Base-by-base conservation (phyloP, 2,113 vertebrate species). In the Capreolus pygargus region DNA sequence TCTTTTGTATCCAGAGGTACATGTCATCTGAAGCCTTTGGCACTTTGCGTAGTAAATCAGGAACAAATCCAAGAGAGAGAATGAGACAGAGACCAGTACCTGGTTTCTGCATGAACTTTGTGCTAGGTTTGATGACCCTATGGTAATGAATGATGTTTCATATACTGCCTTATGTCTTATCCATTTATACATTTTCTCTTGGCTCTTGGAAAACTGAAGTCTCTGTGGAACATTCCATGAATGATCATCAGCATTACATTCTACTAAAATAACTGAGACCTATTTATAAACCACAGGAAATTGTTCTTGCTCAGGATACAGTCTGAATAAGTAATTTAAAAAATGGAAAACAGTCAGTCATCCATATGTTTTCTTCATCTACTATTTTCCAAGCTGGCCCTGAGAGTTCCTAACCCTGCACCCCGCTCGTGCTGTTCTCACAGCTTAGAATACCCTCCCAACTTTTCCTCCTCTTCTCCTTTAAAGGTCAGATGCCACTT, bases 271-370 rank as follows among this genome's bases (percentile, higher is more conserved):
- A 98, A 98, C 97, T 45, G 64, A 86, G 67, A 93, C 89, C 97
- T 98, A 58, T 98, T 98, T 98, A 98, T 99, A 98, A 95, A 78
- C 60, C 0, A 96, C 67, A 98, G 98, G 98, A 99, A 98, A 98
- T 88, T 96, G 96, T 98, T 98, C 94, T 97, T 98, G 86, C 93
- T 98, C 98, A 98, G 98, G 98, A 98, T 98, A 95, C 93, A 97
- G 92, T 98, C 91, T 98, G 98, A 98, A 98, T 97, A 98, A 99
- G 98, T 98, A 97, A 98, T 97, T 97, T 91, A 64, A 88, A 96
- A 96, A 94, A 58, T 92, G 92, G 85, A 92, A 97, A 97, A 96
- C 23, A 85, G 79, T 94, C 64, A 90, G 47, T 88, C 86, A 97
- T 39, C 92, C 92, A 86, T 79, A 61, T 86, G 88, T 94, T 98